Conservation (phyloP, 2,113 vertebrate species). For the Piaya cayana region DNA sequence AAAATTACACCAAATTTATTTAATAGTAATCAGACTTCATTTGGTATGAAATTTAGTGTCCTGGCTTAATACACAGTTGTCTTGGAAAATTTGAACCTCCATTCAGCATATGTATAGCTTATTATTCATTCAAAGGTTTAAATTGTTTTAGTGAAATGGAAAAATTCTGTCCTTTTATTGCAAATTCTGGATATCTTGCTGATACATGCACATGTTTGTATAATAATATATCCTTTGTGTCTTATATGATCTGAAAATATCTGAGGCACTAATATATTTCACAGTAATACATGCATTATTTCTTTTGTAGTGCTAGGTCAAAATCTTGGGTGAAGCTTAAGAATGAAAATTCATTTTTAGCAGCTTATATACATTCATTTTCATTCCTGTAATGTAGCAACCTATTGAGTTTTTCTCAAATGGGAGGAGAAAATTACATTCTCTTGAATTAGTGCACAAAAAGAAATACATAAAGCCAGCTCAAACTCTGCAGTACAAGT, state of each 20-base stretch:
- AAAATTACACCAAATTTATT: neutral
- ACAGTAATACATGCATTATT: neutral
- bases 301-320: neutral
- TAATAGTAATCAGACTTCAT: neutral
- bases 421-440: neutral
- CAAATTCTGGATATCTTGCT: neutral
- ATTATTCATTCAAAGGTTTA: neutral
- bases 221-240: neutral
- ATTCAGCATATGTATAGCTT: neutral
- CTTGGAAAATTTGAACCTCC: neutral
- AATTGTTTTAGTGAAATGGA: neutral
- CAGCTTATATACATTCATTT: neutral
- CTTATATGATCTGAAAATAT: neutral
- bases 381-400: neutral
- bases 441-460: neutral
- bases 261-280: neutral
- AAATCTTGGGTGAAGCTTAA: neutral
- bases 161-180: neutral
- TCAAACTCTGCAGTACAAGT: neutral
- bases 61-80: neutral
- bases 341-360: neutral
- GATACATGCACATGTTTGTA: neutral
- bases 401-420: neutral
- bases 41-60: neutral
- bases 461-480: neutral